Percentiles rank a stretch among this genome's conserved stretches.
Evolutionary conservation across 2,888 invertebrate species (phyloP).

Genomic region (Blastobasis lacticolella): DNA sequence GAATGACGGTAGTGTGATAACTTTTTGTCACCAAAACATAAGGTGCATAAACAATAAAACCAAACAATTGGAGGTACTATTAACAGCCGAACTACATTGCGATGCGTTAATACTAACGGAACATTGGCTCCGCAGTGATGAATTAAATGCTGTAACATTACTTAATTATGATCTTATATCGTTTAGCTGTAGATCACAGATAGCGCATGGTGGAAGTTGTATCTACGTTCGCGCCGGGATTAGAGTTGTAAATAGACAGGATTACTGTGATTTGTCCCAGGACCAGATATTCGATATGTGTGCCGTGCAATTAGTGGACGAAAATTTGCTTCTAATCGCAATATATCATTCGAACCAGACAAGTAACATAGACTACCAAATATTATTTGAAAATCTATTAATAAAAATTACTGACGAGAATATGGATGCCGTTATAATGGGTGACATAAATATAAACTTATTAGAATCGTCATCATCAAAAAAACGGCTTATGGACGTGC

Average conservation of each 20-base stretch:
- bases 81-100: not conserved
- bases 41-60: not conserved
- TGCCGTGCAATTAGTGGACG: not conserved
- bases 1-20: not conserved
- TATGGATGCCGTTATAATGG: not conserved
- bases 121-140: not conserved
- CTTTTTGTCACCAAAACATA: not conserved
- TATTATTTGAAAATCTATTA: not conserved
- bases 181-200: not conserved
- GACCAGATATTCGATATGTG: not conserved
- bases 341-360: slow-evolving; percentile 1
- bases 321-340: not conserved
- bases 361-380: not conserved
- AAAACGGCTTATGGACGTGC: not conserved
- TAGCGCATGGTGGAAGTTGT: slow-evolving; percentile 1
- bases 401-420: not conserved
- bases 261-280: not conserved
- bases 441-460: not conserved
- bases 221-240: not conserved
- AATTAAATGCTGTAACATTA: not conserved
- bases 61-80: not conserved
- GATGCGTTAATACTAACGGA: not conserved
- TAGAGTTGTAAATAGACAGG: not conserved
- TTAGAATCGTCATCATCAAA: not conserved
- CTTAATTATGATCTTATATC: not conserved